Conservation (phyloP, 92 coral and sea anemone species). For the Actinostola sp. region DNA sequence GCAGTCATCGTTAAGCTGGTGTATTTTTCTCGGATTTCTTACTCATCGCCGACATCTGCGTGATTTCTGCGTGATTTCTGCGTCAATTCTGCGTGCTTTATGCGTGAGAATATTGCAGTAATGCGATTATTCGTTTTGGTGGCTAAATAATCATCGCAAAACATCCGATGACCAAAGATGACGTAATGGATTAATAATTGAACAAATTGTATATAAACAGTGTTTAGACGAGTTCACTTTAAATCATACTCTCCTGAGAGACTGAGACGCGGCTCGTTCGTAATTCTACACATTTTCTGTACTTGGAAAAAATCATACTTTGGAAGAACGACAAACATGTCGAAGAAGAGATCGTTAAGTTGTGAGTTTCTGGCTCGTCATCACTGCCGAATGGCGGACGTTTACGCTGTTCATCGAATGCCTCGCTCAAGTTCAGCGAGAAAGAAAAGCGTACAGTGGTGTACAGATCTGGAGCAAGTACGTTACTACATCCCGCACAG, state of each 20-base stretch:
- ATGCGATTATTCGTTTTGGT: not conserved
- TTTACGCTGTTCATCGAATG: constrained; percentile 33
- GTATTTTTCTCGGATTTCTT: not conserved
- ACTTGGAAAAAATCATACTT: not conserved
- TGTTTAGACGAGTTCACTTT: not conserved
- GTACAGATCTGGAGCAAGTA: constrained; percentile 71
- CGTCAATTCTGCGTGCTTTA: not conserved
- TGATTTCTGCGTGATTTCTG: not conserved
- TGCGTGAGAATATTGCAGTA: not conserved
- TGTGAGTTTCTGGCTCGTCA: constrained; percentile 61
- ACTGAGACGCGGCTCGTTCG: no score
- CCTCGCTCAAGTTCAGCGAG: constrained; percentile 68
- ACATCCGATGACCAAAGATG: not conserved
- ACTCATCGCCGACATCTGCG: no score
- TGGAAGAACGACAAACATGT: constrained; percentile 16
- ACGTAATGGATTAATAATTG: not conserved
- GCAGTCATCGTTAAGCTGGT: not conserved
- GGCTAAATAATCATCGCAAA: not conserved
- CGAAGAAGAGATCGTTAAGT: constrained; percentile 50
- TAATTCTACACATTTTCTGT: no score
- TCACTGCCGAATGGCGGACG: constrained; percentile 41
- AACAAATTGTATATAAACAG: not conserved
- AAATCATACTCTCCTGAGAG: no score
- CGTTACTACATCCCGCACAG: constrained; percentile 74
- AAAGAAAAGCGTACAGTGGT: constrained; percentile 85